Evolutionary conservation across 2,797 vertebrate genomes (phyloP).

Genomic region (Smutsia temminckii): DNA sequence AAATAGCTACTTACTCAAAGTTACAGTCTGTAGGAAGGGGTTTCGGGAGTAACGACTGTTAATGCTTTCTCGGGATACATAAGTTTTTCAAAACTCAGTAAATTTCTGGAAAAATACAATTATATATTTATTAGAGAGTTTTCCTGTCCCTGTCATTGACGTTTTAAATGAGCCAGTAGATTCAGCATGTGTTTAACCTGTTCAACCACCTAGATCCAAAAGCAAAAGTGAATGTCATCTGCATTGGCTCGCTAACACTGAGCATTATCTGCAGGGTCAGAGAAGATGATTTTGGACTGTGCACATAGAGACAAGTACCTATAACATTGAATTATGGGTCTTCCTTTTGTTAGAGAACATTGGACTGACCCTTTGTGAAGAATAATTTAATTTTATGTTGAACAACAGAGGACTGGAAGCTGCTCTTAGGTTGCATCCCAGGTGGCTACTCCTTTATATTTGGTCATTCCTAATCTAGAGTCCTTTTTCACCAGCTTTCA

Average conservation of each 20-base stretch:
- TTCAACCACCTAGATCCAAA: background rate
- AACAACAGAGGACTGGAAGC: background rate
- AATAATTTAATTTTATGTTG: background rate
- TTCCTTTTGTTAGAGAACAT: constrained; percentile 47
- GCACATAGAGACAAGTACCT: background rate
- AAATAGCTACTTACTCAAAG: background rate
- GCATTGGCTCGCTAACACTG: background rate
- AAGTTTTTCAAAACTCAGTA: constrained; percentile 21
- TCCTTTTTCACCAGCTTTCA: background rate
- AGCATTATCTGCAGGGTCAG: background rate
- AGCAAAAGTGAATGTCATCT: background rate
- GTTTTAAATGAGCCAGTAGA: background rate
- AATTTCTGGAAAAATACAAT: constrained; percentile 39
- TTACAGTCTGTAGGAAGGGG: background rate
- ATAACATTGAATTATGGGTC: background rate
- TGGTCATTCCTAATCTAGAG: background rate
- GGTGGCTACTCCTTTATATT: background rate
- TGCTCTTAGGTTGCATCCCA: background rate
- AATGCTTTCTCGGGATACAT: background rate
- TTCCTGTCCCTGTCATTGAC: background rate
- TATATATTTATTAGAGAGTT: background rate
- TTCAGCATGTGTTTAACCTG: background rate
- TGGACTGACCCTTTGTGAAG: background rate
- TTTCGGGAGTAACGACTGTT: background rate
- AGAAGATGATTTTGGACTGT: background rate